Evolutionary conservation across 2,797 vertebrate species (phyloP).

Genomic region (Crocodylus rhombifer): DNA sequence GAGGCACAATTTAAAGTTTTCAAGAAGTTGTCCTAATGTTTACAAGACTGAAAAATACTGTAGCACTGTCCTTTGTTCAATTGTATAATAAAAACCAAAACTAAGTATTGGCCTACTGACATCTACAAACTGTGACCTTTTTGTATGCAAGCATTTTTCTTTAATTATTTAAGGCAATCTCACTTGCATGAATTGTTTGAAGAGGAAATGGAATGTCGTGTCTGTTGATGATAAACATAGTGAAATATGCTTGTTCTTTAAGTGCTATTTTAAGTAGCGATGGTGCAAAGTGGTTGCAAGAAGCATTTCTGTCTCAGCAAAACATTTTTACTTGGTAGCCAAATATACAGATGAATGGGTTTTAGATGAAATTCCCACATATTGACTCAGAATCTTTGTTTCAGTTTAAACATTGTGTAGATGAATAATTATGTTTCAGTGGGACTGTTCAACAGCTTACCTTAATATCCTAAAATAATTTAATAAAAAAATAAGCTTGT

Average conservation of each 20-base stretch:
- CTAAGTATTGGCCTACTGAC: constrained; percentile 42
- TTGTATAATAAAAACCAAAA: constrained; percentile 37
- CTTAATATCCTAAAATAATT: neutral
- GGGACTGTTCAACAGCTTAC: neutral
- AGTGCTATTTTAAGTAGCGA: constrained; percentile 61
- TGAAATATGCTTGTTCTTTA: constrained; percentile 46
- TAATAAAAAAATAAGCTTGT: neutral
- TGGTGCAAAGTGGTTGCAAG: constrained; percentile 41
- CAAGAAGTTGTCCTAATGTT: neutral
- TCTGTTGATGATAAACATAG: constrained; percentile 59
- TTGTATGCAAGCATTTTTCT: constrained; percentile 42
- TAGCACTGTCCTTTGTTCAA: constrained; percentile 19
- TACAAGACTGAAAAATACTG: neutral
- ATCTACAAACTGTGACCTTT: constrained; percentile 23
- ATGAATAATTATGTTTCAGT: neutral
- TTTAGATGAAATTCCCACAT: neutral
- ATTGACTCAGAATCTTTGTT: neutral
- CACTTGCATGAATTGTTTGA: constrained; percentile 52
- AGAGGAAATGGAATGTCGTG: constrained; percentile 63
- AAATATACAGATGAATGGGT: neutral
- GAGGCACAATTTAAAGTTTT: neutral
- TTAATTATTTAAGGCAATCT: constrained; percentile 36
- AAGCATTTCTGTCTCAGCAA: constrained; percentile 18
- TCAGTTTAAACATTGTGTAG: neutral
- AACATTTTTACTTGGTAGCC: constrained; percentile 20